Evolutionary conservation across 2,888 invertebrate genomes (phyloP).

Genomic region (Rosalia funebris): DNA sequence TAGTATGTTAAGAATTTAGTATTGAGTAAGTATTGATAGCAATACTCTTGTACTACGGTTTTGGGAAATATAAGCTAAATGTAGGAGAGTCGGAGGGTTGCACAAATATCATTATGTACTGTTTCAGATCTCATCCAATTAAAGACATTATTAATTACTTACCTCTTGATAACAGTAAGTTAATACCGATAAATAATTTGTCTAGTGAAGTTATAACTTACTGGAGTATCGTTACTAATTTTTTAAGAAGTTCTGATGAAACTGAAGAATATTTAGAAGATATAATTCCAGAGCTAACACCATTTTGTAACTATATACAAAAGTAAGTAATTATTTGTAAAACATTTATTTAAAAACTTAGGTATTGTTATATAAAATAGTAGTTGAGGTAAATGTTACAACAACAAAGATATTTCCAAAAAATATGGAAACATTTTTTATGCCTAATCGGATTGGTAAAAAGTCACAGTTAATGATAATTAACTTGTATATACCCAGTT

Average conservation of each 20-base stretch:
- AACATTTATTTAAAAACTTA: constrained; percentile 9
- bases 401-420: no score
- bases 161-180: constrained; percentile 59
- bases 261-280: constrained; percentile 64
- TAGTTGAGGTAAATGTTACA: no score
- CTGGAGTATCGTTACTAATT: constrained; percentile 67
- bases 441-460: no score
- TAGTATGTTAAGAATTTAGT: no score
- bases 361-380: not conserved
- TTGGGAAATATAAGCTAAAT: no score
- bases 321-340: constrained; percentile 55
- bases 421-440: no score
- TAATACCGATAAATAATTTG: constrained; percentile 62
- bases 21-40: no score
- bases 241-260: constrained; percentile 61
- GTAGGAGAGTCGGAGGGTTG: no score
- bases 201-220: constrained; percentile 66
- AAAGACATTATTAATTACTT: constrained; percentile 60
- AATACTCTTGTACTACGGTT: no score
- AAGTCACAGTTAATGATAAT: no score
- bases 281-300: constrained; percentile 68
- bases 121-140: constrained; percentile 57
- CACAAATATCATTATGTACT: no score
- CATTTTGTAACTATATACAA: constrained; percentile 67
- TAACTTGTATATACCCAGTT: no score